Percentiles rank a stretch among this genome's conserved stretches.
phyloP scores from a whole-genome alignment of 2,888 invertebrate species.

The Salticus scenicus region DNA sequence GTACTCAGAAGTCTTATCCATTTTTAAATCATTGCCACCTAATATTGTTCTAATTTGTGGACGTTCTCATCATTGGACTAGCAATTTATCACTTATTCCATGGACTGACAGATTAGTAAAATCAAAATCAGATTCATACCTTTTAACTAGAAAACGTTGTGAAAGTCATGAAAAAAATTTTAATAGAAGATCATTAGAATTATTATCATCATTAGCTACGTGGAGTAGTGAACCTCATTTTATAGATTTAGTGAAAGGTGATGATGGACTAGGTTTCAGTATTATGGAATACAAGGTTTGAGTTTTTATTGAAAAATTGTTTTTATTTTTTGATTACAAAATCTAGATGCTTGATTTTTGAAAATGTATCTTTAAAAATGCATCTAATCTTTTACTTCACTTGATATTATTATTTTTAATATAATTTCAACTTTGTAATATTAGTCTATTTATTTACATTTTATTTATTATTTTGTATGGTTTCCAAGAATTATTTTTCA shows the following conservation, averaged over 20 bases:
- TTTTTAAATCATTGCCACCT: slow-evolving; percentile 91
- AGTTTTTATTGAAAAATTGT: not conserved
- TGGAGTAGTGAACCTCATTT: slow-evolving; percentile 98
- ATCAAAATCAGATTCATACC: slow-evolving; percentile 93
- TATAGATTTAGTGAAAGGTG: slow-evolving; percentile 96
- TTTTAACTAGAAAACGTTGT: slow-evolving; percentile 75
- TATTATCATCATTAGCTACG: slow-evolving; percentile 97
- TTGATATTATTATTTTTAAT: too few species aligned
- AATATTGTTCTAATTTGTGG: slow-evolving; percentile 94
- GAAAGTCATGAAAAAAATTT: slow-evolving; percentile 73
- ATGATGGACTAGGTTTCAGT: slow-evolving; percentile 97
- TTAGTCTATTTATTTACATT: too few species aligned
- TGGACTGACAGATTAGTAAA: slow-evolving; percentile 87
- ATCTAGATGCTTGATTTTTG: not conserved
- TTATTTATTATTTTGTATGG: too few species aligned
- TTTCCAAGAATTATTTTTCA: too few species aligned
- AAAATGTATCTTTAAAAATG: too few species aligned
- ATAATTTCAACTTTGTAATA: too few species aligned
- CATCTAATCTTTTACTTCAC: too few species aligned
- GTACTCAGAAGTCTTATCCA: slow-evolving; percentile 94
- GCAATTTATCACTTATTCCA: slow-evolving; percentile 72
- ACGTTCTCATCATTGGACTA: slow-evolving; percentile 74
- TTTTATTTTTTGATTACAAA: not conserved
- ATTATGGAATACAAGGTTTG: slow-evolving; percentile 95
- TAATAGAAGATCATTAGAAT: slow-evolving; percentile 92